phyloP scores from a whole-genome alignment of 2,888 invertebrate genomes.

The Clepsis dumicolana region DNA sequence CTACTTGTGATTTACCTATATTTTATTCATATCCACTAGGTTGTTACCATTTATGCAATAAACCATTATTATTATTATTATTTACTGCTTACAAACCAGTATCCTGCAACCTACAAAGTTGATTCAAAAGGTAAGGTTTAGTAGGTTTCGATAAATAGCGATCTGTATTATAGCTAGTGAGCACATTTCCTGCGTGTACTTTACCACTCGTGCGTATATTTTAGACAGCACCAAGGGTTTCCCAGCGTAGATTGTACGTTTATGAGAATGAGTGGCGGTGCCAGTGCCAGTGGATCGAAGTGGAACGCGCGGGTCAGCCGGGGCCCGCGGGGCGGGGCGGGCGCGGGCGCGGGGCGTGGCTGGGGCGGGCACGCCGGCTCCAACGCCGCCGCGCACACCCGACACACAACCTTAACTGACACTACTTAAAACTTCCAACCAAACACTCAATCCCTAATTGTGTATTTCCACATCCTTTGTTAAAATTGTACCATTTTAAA shows the following conservation, averaged over 20 bases:
- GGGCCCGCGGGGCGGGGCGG: conserved; percentile 27
- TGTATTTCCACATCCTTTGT: conserved; percentile 7
- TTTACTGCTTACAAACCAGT: too few relatives aligned
- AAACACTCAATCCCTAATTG: conserved; percentile 1
- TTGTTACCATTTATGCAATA: not conserved
- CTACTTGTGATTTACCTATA: too few relatives aligned
- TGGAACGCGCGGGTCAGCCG: conserved; percentile 15
- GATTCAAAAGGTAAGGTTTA: not conserved
- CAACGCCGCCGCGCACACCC: conserved; percentile 42
- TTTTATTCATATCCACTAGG: not conserved
- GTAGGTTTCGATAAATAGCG: not conserved
- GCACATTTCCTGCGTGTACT: not conserved
- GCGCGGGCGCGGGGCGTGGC: conserved; percentile 47
- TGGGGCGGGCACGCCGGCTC: conserved; percentile 47
- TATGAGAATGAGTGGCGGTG: conserved; percentile 10
- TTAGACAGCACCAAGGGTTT: not conserved
- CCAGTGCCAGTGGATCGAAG: conserved; percentile 14
- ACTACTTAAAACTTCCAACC: conserved; percentile 14
- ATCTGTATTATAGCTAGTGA: not conserved
- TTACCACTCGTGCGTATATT: not conserved
- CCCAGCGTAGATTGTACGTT: conserved; percentile 4
- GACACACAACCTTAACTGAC: conserved; percentile 15
- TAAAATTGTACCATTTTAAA: conserved; percentile 9
- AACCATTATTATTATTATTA: too few relatives aligned
- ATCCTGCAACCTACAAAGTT: not conserved